A percentile compares a stretch with the other conserved stretches of the same genome.
These are phyloP conservation scores for Tanypteryx hageni DNA, from an alignment of 2,888 invertebrate genomes.

Conservation along the genomic window DNA sequence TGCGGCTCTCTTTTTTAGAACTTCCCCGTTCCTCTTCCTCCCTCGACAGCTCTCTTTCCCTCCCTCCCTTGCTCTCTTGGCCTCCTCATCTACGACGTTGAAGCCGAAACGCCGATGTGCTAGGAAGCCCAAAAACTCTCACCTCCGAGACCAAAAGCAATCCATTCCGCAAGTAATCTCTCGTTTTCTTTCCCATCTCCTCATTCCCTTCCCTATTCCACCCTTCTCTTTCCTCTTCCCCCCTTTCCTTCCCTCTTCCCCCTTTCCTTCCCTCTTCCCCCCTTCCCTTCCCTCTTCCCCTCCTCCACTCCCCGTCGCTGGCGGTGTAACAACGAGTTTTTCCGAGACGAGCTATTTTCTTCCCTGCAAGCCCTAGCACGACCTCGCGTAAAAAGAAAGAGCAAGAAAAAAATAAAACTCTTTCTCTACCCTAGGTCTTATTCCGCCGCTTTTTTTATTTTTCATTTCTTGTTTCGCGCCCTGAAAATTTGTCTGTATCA, in stretches of 20 bases:
- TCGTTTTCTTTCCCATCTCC: not conserved
- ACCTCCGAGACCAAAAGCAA: slow-evolving; percentile 22
- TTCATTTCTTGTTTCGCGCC: not conserved
- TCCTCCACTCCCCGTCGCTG: not conserved
- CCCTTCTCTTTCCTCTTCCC: no score
- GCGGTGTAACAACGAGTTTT: not conserved
- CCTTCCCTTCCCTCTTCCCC: no score
- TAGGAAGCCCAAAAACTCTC: not conserved
- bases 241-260: no score
- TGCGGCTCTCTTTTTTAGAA: not conserved
- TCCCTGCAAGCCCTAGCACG: not conserved
- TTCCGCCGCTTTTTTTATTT: not conserved
- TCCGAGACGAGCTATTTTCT: not conserved
- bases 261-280: no score
- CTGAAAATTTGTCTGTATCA: slow-evolving; percentile 39
- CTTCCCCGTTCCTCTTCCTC: not conserved
- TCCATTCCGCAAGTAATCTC: slow-evolving; percentile 42
- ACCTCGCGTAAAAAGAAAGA: not conserved
- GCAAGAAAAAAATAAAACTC: not conserved
- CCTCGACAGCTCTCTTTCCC: not conserved
- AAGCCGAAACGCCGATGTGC: not conserved
- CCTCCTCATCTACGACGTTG: not conserved
- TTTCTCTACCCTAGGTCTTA: not conserved
- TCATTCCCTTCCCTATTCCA: no score
- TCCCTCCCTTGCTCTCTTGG: not conserved